Evolutionary conservation across 2,888 invertebrate genomes (phyloP).

Genomic region (Adelphocoris suturalis): DNA sequence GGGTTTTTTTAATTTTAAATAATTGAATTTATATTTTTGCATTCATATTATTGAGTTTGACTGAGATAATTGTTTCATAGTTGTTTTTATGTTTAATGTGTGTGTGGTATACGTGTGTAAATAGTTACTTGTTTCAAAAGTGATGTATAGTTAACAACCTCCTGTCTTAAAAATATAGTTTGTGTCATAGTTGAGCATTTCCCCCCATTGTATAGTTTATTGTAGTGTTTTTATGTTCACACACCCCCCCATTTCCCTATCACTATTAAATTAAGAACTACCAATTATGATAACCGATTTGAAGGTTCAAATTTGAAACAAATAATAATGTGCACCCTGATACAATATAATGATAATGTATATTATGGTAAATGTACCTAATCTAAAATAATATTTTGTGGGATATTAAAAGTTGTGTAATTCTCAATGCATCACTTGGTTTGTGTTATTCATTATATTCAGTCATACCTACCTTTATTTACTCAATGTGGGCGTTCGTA

Average conservation of each 20-base stretch:
- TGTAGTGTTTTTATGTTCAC: conserved; percentile 1
- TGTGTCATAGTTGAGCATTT: not conserved
- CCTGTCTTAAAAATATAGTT: not conserved
- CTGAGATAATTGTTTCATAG: conserved; percentile 1
- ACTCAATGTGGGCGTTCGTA: too few relatives aligned
- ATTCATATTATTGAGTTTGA: conserved; percentile 9
- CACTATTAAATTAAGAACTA: not conserved
- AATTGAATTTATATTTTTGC: not conserved
- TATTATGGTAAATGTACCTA: not conserved
- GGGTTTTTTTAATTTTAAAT: not conserved
- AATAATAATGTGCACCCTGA: not conserved
- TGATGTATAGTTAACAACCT: conserved; percentile 9
- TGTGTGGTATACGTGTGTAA: not conserved
- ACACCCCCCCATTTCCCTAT: too few relatives aligned
- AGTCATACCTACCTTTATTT: too few relatives aligned
- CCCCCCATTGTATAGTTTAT: not conserved
- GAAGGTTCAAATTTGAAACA: too few relatives aligned
- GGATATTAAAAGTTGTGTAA: conserved; percentile 12
- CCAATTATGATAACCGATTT: too few relatives aligned
- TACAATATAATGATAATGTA: not conserved
- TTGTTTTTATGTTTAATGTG: not conserved
- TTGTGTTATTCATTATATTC: too few relatives aligned
- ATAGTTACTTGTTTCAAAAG: not conserved
- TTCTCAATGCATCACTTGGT: not conserved
- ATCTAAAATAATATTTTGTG: conserved; percentile 25